A percentile compares a stretch with the other conserved stretches of the same genome.
Conservation (phyloP, 2,113 vertebrate genomes). For the Passer montanus region DNA sequence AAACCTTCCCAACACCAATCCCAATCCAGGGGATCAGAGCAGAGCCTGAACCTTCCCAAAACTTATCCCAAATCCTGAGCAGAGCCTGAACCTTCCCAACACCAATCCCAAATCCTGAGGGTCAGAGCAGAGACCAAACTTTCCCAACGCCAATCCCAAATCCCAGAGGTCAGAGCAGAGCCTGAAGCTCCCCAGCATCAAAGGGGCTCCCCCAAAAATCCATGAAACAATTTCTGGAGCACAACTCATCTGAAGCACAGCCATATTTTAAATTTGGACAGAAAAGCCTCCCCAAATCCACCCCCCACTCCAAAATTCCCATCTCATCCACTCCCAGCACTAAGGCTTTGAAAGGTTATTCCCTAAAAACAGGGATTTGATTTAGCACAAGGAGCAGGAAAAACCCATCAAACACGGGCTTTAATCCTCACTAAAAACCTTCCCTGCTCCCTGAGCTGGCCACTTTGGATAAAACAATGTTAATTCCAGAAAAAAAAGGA, state of each 20-base stretch:
- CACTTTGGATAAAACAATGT: not conserved
- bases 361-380: not conserved
- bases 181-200: not conserved
- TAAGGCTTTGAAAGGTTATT: not conserved
- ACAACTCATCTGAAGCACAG: rapidly evolving
- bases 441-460: not conserved
- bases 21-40: no score
- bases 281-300: not conserved
- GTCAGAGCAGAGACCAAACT: rapidly evolving
- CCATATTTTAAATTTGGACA: rapidly evolving
- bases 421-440: not conserved
- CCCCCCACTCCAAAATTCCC: rapidly evolving
- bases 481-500: not conserved
- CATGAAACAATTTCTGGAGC: not conserved
- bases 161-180: no score
- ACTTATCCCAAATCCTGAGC: no score
- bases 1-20: no score
- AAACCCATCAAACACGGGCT: not conserved
- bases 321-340: rapidly evolving
- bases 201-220: not conserved
- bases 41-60: no score
- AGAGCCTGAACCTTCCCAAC: no score
- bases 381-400: not conserved
- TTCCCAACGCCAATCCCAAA: no score
- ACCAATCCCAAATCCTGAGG: no score